Evolutionary conservation across 2,797 vertebrate species (phyloP), one percentile per base, ranked within the genome.

Genomic region (Microcaecilia unicolor): DNA sequence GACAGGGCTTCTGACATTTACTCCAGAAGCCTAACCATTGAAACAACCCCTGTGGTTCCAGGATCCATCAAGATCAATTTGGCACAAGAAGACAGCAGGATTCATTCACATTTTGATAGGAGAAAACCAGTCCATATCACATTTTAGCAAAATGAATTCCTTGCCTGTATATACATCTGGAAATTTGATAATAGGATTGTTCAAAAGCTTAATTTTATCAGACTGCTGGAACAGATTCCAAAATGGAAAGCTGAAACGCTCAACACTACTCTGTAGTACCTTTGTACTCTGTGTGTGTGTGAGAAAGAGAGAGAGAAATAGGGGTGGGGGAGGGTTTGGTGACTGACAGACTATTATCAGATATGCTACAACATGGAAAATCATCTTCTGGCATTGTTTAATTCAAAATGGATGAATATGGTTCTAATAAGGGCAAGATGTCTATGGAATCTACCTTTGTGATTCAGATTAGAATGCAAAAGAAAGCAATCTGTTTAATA

Each of bases 391-490:
- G 4, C 18, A 44, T 18, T 0, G 0, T 48, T 32, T 37, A 11
- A 46, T 56, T 51, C 44, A 14, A 26, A 11, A 35, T 20, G 29
- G 61, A 45, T 37, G 41, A 63, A 56, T 63, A 46, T 58, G 51
- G 36, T 64, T 69, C 37, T 44, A 72, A 67, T 75, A 60, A 60
- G 16, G 21, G 6, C 28, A 64, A 61, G 22, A 37, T 37, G 34
- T 69, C 56, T 62, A 36, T 65, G 51, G 78, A 61, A 35, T 31
- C 38, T 73, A 80, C 64, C 74, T 85, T 76, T 74, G 34, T 55
- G 55, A 72, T 63, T 62, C 50, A 56, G 55, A 62, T 64, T 70
- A 76, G 61, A 67, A 28, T 25, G 65, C 25, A 45, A 40, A 55
- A 42, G 22, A 49, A 48, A 50, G 22, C 64, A 70, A 66, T 58